A percentile compares a stretch with the other conserved stretches of the same genome.
These are phyloP conservation scores for Ochropleura plecta DNA, from an alignment of 2,888 invertebrate genomes.

Conservation along the genomic window DNA sequence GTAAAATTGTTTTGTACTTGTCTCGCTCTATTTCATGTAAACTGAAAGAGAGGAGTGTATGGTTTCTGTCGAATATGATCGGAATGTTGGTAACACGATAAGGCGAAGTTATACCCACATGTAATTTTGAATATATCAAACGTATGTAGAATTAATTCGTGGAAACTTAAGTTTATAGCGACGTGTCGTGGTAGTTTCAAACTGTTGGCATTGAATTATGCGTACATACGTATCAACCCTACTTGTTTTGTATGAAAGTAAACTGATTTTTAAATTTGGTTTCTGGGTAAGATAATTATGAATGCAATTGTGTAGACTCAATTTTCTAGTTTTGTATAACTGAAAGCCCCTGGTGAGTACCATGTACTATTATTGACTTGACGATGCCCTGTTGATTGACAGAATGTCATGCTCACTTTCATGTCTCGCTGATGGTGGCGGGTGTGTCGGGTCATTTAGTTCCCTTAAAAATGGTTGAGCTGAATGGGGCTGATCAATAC, in stretches of 20 bases:
- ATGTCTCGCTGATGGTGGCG: too few relatives aligned
- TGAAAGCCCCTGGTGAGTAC: too few relatives aligned
- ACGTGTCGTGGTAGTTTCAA: conserved; percentile 50
- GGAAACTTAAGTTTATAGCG: conserved; percentile 51
- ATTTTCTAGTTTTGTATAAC: too few relatives aligned
- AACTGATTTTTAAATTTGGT: conserved; percentile 18
- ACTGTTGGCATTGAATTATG: conserved; percentile 39
- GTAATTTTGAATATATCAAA: conserved; percentile 62
- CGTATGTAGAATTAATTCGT: conserved; percentile 63
- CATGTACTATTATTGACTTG: too few relatives aligned
- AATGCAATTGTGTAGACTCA: too few relatives aligned
- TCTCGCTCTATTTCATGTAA: conserved; percentile 43
- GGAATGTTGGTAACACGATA: conserved; percentile 65
- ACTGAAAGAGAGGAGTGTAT: conserved; percentile 38
- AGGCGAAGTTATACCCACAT: conserved; percentile 61
- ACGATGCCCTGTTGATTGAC: too few relatives aligned
- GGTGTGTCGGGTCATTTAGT: too few relatives aligned
- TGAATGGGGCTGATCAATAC: too few relatives aligned
- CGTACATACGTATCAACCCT: background rate
- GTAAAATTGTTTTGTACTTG: conserved; percentile 31
- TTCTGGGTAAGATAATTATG: conserved; percentile 5
- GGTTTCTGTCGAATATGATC: conserved; percentile 47
- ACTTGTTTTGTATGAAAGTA: conserved; percentile 11
- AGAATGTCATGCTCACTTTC: too few relatives aligned
- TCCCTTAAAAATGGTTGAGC: too few relatives aligned